A percentile compares a stretch with the other conserved stretches of the same genome.
phyloP scores from a whole-genome alignment of 2,797 vertebrate genomes.

The Leptoclinus maculatus region DNA sequence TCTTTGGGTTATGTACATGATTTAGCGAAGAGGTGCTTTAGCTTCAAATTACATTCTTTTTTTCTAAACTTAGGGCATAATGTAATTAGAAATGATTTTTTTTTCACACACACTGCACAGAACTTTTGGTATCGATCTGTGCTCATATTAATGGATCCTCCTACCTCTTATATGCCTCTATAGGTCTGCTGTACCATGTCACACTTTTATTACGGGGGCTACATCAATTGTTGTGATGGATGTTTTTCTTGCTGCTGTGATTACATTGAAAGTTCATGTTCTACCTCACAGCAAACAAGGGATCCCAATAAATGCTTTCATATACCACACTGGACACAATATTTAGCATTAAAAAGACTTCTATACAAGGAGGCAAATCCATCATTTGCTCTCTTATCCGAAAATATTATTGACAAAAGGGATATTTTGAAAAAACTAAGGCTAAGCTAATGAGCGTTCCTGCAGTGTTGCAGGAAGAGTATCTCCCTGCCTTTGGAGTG shows the following conservation, averaged over 20 bases:
- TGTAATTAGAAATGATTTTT: conserved; percentile 51
- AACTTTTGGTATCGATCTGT: conserved; percentile 51
- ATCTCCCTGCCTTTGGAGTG: conserved; percentile 21
- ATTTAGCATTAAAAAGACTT: not conserved
- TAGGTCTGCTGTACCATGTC: not conserved
- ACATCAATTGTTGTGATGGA: conserved; percentile 13
- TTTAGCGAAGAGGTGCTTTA: conserved; percentile 67
- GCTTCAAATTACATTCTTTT: conserved; percentile 52
- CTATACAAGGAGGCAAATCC: not conserved
- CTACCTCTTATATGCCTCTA: conserved; percentile 6
- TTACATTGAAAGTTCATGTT: conserved; percentile 2
- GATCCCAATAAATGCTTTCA: not conserved
- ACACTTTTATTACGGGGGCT: conserved; percentile 4
- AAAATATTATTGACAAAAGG: conserved; percentile 7
- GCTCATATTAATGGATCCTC: conserved; percentile 37
- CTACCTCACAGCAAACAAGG: not conserved
- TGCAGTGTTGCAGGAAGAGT: not conserved
- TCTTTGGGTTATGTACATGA: conserved; percentile 70
- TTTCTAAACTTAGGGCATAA: conserved; percentile 22
- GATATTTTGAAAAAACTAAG: not conserved
- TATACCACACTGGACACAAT: not conserved
- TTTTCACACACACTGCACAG: conserved; percentile 19
- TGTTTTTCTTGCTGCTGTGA: conserved; percentile 9
- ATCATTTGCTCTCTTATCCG: conserved; percentile 1
- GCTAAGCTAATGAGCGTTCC: conserved; percentile 8